Percentiles rank a stretch among this genome's conserved stretches.
These are phyloP conservation scores for Griposia aprilina DNA, from an alignment of 2,888 invertebrate genomes.

Conservation along the genomic window DNA sequence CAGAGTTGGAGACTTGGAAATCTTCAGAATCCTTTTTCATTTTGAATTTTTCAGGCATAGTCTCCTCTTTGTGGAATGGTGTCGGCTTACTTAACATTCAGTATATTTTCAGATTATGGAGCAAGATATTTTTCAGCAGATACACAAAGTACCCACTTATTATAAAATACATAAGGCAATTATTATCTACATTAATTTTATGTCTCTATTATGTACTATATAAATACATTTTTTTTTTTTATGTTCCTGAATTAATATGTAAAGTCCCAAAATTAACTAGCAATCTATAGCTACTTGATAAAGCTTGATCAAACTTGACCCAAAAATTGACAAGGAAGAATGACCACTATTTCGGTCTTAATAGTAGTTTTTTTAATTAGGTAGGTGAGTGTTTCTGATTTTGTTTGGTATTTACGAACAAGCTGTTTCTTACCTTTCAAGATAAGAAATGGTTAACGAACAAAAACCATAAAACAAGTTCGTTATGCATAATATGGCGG, in stretches of 20 bases:
- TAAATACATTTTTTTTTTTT: slow-evolving; percentile 40
- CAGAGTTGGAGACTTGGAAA: too few relatives aligned
- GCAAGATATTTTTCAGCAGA: slow-evolving; percentile 23
- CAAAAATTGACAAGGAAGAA: slow-evolving; percentile 55
- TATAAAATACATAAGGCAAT: slow-evolving; percentile 64
- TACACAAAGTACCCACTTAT: slow-evolving; percentile 49
- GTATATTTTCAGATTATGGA: slow-evolving; percentile 19
- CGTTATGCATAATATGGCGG: slow-evolving; percentile 8
- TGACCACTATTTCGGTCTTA: slow-evolving; percentile 43
- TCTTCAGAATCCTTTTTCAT: not conserved
- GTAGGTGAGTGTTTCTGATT: slow-evolving; percentile 14
- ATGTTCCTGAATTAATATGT: slow-evolving; percentile 37
- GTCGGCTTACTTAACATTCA: not conserved
- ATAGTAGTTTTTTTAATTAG: slow-evolving; percentile 22
- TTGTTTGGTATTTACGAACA: slow-evolving; percentile 11
- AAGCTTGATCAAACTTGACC: slow-evolving; percentile 63
- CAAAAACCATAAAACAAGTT: slow-evolving; percentile 25
- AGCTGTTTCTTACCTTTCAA: slow-evolving; percentile 9
- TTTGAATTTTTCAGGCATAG: not conserved
- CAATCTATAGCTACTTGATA: slow-evolving; percentile 50
- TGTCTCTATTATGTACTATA: slow-evolving; percentile 46
- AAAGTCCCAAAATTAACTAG: slow-evolving; percentile 49
- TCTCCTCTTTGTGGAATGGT: not conserved
- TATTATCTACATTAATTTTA: slow-evolving; percentile 62
- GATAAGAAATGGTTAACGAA: slow-evolving; percentile 20